Base-by-base conservation (phyloP, 2,888 invertebrate species). In the Ormia ochracea region DNA sequence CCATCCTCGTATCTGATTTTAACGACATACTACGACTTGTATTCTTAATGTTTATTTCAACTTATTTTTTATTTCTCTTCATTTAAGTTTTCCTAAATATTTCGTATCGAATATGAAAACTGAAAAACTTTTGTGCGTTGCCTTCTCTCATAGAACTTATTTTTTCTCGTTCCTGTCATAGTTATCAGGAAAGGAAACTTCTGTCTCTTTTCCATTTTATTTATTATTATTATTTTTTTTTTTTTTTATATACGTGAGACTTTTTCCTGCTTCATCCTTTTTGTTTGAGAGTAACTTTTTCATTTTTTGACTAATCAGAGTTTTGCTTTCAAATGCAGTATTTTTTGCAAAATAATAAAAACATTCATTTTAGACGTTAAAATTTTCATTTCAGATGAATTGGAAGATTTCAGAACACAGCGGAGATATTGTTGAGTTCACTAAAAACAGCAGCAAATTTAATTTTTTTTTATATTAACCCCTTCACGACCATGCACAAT, bases 241-340 rank as follows among this genome's bases (percentile, higher is more conserved):
- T 33, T 54, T 50, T 63, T 56, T 38, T 38, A 23, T 76, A 28
- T 66, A 50, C 63, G 63, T 74, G 58, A 63, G 50, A 58, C 36
- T 68, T 63, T n/a, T 43, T 48, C n/a, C n/a, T n/a, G n/a, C n/a
- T n/a, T 43, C 12, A n/a, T 74, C 9, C 19, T 52, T 50, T 50
- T 41, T 28, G 43, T 48, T 56, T 12, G 4, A 14, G 43, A 63
- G 38, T 33, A 73, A 78, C 63, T 78, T 73, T 65, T 65, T 63
- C 48, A 65, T 63, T 63, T 74, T 68, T 73, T 74, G 56, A 56
- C 61, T 73, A 68, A 78, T 73, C 78, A 68, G 36, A 61, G 54
- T 78, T 65, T 68, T 45, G 54, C 72, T 72, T 66, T 61, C 38
- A 45, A 59, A 43, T 3, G 17, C 28, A 28, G 54, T 23, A 17